Evolutionary conservation across 2,797 vertebrate species (phyloP), one percentile per base, ranked within the genome.

Genomic region (Cercopithecus hamlyni): DNA sequence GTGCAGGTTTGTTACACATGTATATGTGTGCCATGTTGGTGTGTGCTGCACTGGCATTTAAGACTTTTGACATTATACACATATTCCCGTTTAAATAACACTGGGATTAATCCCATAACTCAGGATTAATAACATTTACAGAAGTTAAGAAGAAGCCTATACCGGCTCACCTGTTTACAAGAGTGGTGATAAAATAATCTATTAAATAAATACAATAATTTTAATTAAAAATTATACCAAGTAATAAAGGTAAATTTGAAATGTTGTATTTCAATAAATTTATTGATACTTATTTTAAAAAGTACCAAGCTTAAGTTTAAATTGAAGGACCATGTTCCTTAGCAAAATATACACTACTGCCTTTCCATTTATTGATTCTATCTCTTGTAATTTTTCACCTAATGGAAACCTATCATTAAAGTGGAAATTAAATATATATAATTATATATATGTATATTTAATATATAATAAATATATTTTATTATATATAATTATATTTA

Each of bases 241-340:
- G 5, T 5, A 82, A 41, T 93, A 43, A 67, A 64, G 2, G 7
- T 81, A 48, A 89, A 75, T 70, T 72, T 72, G 13, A 70, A 86
- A 61, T 64, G 10, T 72, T 48, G 36, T 36, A n/a, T 52, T 61
- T 41, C 48, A 77, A 36, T 1, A 4, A 30, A 81, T 80, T 77
- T 75, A 77, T 41, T 61, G 55, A 36, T 45, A 64, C 20, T 67
- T 82, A 72, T 91, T 95, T 93, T 86, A 79, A 41, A 87, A 87
- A 79, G n/a, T 50, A 50, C 5, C 4, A 89, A 36, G 20, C 43
- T 97, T 72, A 86, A 73, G 24, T 90, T 90, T 90, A 92, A 97
- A 83, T 58, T 43, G n/a, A 45, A 70, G 30, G 19, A 36, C 7
- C 3, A 8, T 70, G 12, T 79, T 41, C n/a, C 76, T 75, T n/a